These are phyloP conservation scores for Lasioglossum figueresi DNA, from an alignment of 2,888 invertebrate genomes.

Conservation along the genomic window DNA sequence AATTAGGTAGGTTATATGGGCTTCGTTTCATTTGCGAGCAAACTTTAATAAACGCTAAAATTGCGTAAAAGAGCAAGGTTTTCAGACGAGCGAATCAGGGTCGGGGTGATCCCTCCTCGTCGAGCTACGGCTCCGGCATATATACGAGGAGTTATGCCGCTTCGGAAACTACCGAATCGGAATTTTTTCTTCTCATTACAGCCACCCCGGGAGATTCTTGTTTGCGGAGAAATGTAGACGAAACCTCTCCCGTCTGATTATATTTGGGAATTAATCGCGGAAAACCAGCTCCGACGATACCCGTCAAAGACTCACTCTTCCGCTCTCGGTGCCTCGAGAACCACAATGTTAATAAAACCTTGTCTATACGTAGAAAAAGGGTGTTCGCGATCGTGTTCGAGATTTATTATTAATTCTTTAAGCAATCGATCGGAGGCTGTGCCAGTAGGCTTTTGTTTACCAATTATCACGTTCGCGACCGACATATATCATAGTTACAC, in stretches of 20 bases:
- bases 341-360: not conserved
- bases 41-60: conserved; percentile 84
- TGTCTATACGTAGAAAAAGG: not conserved
- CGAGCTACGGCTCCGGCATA: conserved; percentile 46
- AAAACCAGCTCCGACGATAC: not conserved
- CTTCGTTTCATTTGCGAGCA: conserved; percentile 84
- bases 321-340: not conserved
- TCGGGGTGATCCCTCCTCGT: conserved; percentile 68
- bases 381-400: not conserved
- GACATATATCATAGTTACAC: not conserved
- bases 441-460: not conserved
- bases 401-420: not conserved
- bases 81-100: conserved; percentile 81
- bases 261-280: conserved; percentile 31
- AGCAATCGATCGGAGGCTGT: not conserved
- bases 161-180: conserved; percentile 46
- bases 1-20: conserved; percentile 84
- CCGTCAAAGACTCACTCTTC: not conserved
- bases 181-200: conserved; percentile 30
- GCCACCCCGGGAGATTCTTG: not conserved
- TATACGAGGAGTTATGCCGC: conserved; percentile 49
- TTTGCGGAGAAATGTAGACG: conserved; percentile 37
- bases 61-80: conserved; percentile 84
- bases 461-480: not conserved
- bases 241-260: conserved; percentile 19